Percentiles rank a stretch among this genome's conserved stretches.
phyloP scores from a whole-genome alignment of 2,888 invertebrate species.

The Anodontia alba region DNA sequence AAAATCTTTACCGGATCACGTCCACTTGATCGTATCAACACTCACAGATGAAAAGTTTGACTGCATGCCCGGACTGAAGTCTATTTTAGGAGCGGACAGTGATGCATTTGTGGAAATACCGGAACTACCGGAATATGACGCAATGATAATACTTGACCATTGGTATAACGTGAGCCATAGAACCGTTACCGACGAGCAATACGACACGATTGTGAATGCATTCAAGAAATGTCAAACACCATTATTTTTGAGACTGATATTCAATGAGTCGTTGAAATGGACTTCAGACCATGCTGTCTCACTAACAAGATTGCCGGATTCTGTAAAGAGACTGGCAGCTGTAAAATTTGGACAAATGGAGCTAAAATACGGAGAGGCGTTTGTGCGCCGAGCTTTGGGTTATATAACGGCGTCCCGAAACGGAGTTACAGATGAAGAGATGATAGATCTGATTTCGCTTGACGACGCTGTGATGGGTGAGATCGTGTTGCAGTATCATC shows the following conservation, averaged over 20 bases:
- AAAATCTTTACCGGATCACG: conserved; percentile 89
- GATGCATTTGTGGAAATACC: conserved; percentile 74
- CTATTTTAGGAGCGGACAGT: conserved; percentile 60
- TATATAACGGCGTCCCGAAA: conserved; percentile 91
- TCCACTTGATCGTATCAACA: conserved; percentile 88
- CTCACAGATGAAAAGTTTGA: conserved; percentile 74
- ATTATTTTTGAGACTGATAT: conserved; percentile 77
- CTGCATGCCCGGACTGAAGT: conserved; percentile 67
- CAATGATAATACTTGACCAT: conserved; percentile 71
- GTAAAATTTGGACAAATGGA: conserved; percentile 80
- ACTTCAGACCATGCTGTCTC: conserved; percentile 69
- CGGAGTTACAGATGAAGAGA: conserved; percentile 93
- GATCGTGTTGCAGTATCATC: conserved; percentile 59
- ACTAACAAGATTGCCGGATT: conserved; percentile 71
- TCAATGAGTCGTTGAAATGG: conserved; percentile 77
- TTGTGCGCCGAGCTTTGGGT: conserved; percentile 87
- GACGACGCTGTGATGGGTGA: conserved; percentile 82
- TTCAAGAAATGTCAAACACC: conserved; percentile 76
- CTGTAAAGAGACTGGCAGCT: conserved; percentile 73
- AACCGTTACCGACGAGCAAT: conserved; percentile 87
- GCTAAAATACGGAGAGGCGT: conserved; percentile 78
- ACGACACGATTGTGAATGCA: conserved; percentile 89
- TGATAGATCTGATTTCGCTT: conserved; percentile 87
- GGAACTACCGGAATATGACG: conserved; percentile 72
- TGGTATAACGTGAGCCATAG: conserved; percentile 70